Evolutionary conservation across 2,113 vertebrate species (phyloP).

Genomic region (Fregetta grallaria): DNA sequence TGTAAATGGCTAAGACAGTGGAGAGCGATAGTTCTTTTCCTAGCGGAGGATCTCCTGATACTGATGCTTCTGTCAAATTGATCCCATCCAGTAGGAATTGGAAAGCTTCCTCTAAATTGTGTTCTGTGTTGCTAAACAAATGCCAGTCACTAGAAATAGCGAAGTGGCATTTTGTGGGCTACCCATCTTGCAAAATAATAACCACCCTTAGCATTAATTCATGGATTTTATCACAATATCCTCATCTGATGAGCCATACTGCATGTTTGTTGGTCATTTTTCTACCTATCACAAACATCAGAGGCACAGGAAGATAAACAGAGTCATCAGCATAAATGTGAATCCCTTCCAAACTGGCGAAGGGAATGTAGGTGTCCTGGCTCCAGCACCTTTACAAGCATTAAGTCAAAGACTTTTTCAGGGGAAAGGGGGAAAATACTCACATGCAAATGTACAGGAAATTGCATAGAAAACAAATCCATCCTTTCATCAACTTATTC

Average conservation of each 20-base stretch:
- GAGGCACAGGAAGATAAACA: neutral
- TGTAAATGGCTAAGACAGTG: conserved; percentile 58
- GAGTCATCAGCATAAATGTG: neutral
- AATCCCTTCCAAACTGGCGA: neutral
- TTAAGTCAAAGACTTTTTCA: neutral
- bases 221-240: conserved; percentile 12
- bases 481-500: conserved; percentile 54
- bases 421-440: neutral
- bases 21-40: conserved; percentile 64
- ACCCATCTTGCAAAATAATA: conserved; percentile 53
- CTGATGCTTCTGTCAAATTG: conserved; percentile 64
- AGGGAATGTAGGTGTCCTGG: neutral
- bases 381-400: neutral
- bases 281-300: neutral
- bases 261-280: neutral
- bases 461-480: conserved; percentile 41
- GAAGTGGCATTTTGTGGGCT: conserved; percentile 60
- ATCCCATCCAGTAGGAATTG: conserved; percentile 65
- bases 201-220: conserved; percentile 33
- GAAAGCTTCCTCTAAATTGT: conserved; percentile 58
- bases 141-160: conserved; percentile 62
- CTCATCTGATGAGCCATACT: neutral
- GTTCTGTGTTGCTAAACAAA: conserved; percentile 68
- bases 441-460: conserved; percentile 39
- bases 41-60: conserved; percentile 69